Base-by-base conservation (phyloP, 2,888 invertebrate genomes). In the Calameuta idolon region DNA sequence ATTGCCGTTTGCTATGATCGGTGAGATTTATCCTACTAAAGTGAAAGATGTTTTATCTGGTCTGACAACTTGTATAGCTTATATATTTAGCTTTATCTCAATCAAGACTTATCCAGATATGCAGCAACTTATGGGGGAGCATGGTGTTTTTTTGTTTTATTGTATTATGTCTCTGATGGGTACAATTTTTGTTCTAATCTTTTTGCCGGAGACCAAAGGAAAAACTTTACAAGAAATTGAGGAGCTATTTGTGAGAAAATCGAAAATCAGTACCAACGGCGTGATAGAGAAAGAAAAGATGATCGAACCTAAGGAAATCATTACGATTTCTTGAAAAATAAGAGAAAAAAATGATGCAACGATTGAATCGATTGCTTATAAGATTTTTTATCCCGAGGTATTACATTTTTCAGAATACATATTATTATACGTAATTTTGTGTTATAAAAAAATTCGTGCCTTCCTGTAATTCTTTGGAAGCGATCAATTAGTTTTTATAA, bases 1-100 rank as follows among this genome's bases (percentile, higher is more conserved):
- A 0, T 83, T 94, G 4, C 94, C 94, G 0, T 94, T 93, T 85
- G 93, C 94, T 0, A 92, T 94, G 92, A 87, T 93, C 0, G 93
- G 93, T 1, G 94, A 94, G 83, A 90, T 94, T 11, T 94, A 93
- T 82, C 94, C 94, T 0, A 83, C 92, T 12, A 92, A 92, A 76
- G 92, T 94, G 0, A 92, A 93, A 40, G 94, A 94, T 5, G 88
- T 93, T 3, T 92, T 93, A 0, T 92, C 93, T 0, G 93, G 93
- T 0, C 76, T 93, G 1, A 92, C 93, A 1, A 92, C 92, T 0
- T 92, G 92, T 69, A 79, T 92, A 0, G 93, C 92, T 1, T 94
- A 94, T 79, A 84, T 92, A 5, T 93, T 93, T 81, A 93, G 93
- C 82, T 94, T 94, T 79, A 84, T 93, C 2, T 92, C 92, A 3